These are phyloP conservation scores for Augochlorella aurata DNA, from an alignment of 2,888 invertebrate genomes.

Conservation along the genomic window DNA sequence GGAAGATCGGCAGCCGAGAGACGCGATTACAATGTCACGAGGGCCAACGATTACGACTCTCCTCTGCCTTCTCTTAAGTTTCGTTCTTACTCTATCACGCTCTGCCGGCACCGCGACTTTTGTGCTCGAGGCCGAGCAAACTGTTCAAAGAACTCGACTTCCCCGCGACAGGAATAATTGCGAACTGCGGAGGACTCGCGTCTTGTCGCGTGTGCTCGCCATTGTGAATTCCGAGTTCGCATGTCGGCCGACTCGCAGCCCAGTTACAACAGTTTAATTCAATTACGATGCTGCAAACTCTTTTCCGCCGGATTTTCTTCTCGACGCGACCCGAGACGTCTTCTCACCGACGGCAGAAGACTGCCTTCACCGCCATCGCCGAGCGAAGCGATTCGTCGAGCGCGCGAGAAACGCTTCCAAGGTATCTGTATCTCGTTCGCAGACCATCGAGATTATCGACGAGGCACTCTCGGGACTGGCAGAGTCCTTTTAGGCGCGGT, in stretches of 20 bases:
- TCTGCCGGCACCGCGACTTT: neutral
- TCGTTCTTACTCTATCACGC: neutral
- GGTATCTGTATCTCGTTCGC: no score
- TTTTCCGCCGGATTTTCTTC: neutral
- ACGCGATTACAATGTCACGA: no score
- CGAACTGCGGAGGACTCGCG: constrained; percentile 1
- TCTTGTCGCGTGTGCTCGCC: constrained; percentile 7
- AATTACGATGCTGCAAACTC: neutral
- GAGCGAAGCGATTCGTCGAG: no score
- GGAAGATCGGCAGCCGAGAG: no score
- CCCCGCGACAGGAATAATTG: constrained; percentile 37
- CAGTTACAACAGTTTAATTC: constrained; percentile 1
- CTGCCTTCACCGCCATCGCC: no score
- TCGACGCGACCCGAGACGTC: neutral
- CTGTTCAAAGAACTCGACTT: neutral
- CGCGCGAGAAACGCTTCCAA: no score
- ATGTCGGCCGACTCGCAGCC: constrained; percentile 8
- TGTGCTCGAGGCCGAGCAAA: neutral
- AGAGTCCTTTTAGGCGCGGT: neutral
- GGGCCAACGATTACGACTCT: neutral
- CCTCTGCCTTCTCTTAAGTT: neutral
- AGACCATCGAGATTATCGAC: no score
- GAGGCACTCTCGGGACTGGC: no score
- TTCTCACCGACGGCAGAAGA: no score
- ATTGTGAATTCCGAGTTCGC: constrained; percentile 34